Evolutionary conservation across 2,888 invertebrate species (phyloP).

Genomic region (Hymenopus coronatus): DNA sequence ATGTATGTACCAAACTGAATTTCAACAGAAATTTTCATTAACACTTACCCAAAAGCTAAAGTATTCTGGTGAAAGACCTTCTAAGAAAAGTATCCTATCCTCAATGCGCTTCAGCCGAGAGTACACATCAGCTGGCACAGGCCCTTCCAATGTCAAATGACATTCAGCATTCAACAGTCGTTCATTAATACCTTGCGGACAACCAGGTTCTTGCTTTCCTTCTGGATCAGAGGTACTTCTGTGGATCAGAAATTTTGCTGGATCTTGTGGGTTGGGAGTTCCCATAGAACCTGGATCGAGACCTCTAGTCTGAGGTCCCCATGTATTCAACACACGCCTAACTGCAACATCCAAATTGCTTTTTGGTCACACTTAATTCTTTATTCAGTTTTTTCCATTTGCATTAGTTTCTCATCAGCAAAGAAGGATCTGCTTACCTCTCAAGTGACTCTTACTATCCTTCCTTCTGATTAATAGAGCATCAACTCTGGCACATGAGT

Average conservation of each 20-base stretch:
- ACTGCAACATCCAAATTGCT: conserved; percentile 50
- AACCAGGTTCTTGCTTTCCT: not conserved
- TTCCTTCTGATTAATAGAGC: conserved; percentile 67
- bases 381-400: not conserved
- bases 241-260: not conserved
- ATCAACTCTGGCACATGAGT: conserved; percentile 73
- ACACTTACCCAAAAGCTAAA: conserved; percentile 46
- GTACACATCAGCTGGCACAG: conserved; percentile 63
- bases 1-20: not conserved
- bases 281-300: conserved; percentile 25
- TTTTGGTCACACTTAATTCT: not conserved
- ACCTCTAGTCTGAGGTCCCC: conserved; percentile 61
- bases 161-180: conserved; percentile 63
- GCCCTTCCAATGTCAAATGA: conserved; percentile 50
- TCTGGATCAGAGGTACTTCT: not conserved
- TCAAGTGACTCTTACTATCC: conserved; percentile 76
- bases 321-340: conserved; percentile 65
- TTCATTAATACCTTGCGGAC: conserved; percentile 60
- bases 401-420: not conserved
- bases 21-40: not conserved
- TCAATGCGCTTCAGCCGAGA: conserved; percentile 69
- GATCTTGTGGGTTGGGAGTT: conserved; percentile 5
- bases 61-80: conserved; percentile 80
- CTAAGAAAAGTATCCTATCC: conserved; percentile 67
- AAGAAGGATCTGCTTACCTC: conserved; percentile 53